A percentile compares a stretch with the other conserved stretches of the same genome.
Conservation (phyloP, 2,888 invertebrate genomes). For the Meliscaeva auricollis region DNA sequence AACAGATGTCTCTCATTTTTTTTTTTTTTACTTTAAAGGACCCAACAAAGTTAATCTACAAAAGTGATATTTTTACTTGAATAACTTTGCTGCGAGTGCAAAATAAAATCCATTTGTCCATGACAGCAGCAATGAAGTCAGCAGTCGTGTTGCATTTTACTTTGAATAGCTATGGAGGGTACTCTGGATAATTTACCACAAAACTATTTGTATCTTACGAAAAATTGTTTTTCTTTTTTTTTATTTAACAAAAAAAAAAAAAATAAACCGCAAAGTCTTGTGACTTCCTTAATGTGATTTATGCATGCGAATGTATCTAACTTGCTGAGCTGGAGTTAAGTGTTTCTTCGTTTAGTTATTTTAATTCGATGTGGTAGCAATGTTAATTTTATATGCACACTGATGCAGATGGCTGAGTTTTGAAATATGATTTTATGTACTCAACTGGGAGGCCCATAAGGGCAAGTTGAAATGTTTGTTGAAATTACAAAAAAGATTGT, state of each 20-base stretch:
- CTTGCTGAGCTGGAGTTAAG: not conserved
- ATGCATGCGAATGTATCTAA: not conserved
- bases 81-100: slow-evolving; percentile 5
- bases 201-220: slow-evolving; percentile 46
- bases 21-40: slow-evolving; percentile 15
- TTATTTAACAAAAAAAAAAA: slow-evolving; percentile 32
- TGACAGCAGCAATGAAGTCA: not conserved
- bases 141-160: slow-evolving; percentile 13
- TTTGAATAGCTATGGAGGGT: not conserved
- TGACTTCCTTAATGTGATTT: slow-evolving; percentile 67
- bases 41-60: slow-evolving; percentile 1
- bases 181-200: slow-evolving; percentile 24
- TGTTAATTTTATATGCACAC: not conserved
- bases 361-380: not conserved
- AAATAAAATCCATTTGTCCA: slow-evolving; percentile 3
- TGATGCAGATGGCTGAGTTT: not conserved
- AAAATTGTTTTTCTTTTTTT: not conserved
- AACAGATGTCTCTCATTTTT: slow-evolving; percentile 19
- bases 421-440: too few species aligned
- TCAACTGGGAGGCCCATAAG: too few species aligned
- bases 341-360: not conserved
- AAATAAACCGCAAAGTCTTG: slow-evolving; percentile 35
- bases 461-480: too few species aligned
- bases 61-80: slow-evolving; percentile 25
- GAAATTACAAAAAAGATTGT: too few species aligned